phyloP scores from a whole-genome alignment of 2,113 vertebrate genomes.

The Gracilinanus agilis region DNA sequence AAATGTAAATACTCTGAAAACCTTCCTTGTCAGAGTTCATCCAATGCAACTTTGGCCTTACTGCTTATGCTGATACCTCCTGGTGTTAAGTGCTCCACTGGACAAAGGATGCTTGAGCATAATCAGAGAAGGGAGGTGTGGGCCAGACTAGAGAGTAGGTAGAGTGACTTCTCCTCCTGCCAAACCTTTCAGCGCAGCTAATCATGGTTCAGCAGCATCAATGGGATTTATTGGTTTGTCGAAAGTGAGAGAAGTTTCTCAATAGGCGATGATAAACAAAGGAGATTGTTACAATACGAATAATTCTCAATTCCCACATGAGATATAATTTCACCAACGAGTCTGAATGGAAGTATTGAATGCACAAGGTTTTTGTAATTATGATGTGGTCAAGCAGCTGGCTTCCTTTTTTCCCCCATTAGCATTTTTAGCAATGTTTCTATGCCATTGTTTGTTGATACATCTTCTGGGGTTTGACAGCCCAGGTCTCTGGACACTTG shows the following conservation, averaged over 20 bases:
- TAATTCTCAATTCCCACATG: slow-evolving; percentile 6
- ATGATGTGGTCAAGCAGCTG: neutral
- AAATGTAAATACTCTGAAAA: neutral
- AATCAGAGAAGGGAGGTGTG: neutral
- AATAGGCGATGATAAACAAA: slow-evolving; percentile 16
- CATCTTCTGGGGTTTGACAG: neutral
- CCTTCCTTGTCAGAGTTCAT: neutral
- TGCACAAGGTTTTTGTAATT: neutral
- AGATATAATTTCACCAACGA: slow-evolving; percentile 21
- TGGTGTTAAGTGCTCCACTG: neutral
- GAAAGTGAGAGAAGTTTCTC: neutral
- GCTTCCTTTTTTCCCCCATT: neutral
- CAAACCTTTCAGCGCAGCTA: neutral
- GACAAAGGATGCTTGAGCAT: neutral
- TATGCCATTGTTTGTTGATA: neutral
- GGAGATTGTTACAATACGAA: neutral
- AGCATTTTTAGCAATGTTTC: slow-evolving; percentile 27
- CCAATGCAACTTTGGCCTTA: accelerated
- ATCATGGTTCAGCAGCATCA: neutral
- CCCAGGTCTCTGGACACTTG: neutral
- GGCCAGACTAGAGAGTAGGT: neutral
- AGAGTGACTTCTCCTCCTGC: neutral
- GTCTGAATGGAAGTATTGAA: slow-evolving; percentile 38
- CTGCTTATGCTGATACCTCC: neutral
- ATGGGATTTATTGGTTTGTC: neutral